Conservation (phyloP, 2,888 invertebrate genomes). For the Barypeithes pellucidus region DNA sequence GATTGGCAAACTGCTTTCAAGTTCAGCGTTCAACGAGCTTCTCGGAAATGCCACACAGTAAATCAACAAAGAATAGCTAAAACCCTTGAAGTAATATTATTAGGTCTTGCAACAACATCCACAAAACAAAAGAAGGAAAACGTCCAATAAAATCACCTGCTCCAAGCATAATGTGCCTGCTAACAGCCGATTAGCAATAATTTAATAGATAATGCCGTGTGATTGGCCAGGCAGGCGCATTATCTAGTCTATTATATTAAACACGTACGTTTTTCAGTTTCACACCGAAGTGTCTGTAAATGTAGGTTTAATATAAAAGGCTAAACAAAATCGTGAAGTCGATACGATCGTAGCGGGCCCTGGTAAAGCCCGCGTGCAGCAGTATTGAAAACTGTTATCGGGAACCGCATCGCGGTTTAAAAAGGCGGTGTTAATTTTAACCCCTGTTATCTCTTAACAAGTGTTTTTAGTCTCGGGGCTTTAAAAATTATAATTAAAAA, state of each 20-base stretch:
- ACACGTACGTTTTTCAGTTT: conserved; percentile 62
- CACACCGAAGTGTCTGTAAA: conserved; percentile 63
- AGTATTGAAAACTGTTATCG: conserved; percentile 53
- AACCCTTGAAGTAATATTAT: neutral
- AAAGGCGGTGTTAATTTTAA: conserved; percentile 53
- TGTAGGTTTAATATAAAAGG: conserved; percentile 62
- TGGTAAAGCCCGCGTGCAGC: conserved; percentile 42
- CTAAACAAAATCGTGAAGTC: conserved; percentile 63
- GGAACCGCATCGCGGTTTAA: conserved; percentile 44
- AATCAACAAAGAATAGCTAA: neutral
- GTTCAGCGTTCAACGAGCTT: too few species aligned
- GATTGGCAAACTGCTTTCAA: too few species aligned
- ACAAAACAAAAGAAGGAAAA: conserved; percentile 1
- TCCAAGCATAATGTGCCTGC: conserved; percentile 28
- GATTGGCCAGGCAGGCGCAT: conserved; percentile 42
- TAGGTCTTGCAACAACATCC: neutral
- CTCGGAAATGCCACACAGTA: too few species aligned
- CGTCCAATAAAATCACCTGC: conserved; percentile 24
- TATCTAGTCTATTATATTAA: conserved; percentile 59
- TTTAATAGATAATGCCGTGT: conserved; percentile 50
- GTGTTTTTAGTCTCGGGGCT: conserved; percentile 49
- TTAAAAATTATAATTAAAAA: conserved; percentile 52
- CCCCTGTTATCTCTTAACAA: conserved; percentile 50
- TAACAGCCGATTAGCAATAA: conserved; percentile 52
- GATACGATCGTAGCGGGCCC: conserved; percentile 49